Evolutionary conservation across 2,888 invertebrate genomes (phyloP).

Genomic region (Colostygia pectinataria): DNA sequence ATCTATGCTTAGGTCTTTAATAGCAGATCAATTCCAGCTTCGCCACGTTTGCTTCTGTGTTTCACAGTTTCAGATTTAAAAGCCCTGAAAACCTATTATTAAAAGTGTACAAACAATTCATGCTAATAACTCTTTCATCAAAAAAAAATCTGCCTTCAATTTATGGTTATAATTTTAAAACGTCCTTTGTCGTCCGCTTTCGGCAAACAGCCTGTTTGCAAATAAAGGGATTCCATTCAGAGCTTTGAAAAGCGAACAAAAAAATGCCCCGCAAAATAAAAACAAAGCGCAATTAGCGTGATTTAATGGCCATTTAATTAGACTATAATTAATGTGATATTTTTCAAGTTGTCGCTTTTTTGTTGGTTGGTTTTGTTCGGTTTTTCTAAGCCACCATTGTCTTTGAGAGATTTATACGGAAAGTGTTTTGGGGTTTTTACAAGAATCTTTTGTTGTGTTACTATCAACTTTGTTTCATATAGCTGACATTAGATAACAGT

Average conservation of each 20-base stretch:
- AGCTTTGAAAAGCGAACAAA: conserved; percentile 37
- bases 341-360: conserved; percentile 54
- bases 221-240: conserved; percentile 80
- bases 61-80: not conserved
- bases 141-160: conserved; percentile 45
- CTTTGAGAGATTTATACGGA: conserved; percentile 31
- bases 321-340: conserved; percentile 74
- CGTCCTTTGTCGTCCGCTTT: conserved; percentile 74
- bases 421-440: conserved; percentile 21
- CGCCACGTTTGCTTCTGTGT: no score
- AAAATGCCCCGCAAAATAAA: conserved; percentile 72
- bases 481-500: not conserved
- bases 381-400: conserved; percentile 36
- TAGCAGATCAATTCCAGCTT: no score
- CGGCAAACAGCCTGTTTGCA: conserved; percentile 77
- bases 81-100: not conserved
- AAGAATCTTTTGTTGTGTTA: conserved; percentile 4
- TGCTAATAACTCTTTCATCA: conserved; percentile 28
- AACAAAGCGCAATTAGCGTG: conserved; percentile 80
- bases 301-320: conserved; percentile 80
- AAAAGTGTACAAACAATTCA: conserved; percentile 8
- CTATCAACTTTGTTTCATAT: not conserved
- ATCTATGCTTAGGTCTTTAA: no score
- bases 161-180: conserved; percentile 77
- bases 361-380: conserved; percentile 35